Evolutionary conservation across 2,888 invertebrate species (phyloP), one percentile per base, ranked within the genome.

Genomic region (Lomographa bimaculata): DNA sequence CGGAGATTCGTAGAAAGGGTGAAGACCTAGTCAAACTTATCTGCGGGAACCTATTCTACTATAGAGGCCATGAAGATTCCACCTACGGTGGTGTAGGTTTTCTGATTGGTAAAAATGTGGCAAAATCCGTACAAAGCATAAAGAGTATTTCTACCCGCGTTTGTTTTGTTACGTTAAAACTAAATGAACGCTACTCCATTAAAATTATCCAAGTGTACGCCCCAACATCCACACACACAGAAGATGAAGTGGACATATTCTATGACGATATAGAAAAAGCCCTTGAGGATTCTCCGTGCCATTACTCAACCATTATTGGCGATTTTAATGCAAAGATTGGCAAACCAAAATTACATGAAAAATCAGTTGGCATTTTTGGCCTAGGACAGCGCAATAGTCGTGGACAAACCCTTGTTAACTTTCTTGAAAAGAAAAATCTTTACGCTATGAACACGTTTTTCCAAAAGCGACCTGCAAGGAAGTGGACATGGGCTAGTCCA

Each of bases 391-490:
- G 28, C 0, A 19, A 29, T 5, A 1, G 0, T 1, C 1, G 28
- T 1, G 28, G 18, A 3, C 19, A 29, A 6, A 11, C 19, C 3
- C 7, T 29, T 1, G 19, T 29, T 0, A 7, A 19, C 3, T 29
- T 29, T 5, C 19, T 29, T 4, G 28, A 29, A 2, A n/a, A 7
- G 5, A 6, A 11, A 1, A 0, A 7, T 3, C 2, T 29, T 3
- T 29, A 11, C 7, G 28, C 28, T 8, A 28, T 28, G 28, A 29
- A 20, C 3, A 29, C 29, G 1, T 29, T 29, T 6, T 29, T 29
- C 6, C 3, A 20, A 7, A 20, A 29, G 6, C 6, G 29, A 5
- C 2, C 7, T 7, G 4, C 20, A 4, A 29, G 19, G 7, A 29
- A 29, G 3, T 29, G 29, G 29, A 29, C 29, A 1, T 20, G 20